Conservation (phyloP, 2,797 vertebrate species). For the Cyprinodon diabolis region DNA sequence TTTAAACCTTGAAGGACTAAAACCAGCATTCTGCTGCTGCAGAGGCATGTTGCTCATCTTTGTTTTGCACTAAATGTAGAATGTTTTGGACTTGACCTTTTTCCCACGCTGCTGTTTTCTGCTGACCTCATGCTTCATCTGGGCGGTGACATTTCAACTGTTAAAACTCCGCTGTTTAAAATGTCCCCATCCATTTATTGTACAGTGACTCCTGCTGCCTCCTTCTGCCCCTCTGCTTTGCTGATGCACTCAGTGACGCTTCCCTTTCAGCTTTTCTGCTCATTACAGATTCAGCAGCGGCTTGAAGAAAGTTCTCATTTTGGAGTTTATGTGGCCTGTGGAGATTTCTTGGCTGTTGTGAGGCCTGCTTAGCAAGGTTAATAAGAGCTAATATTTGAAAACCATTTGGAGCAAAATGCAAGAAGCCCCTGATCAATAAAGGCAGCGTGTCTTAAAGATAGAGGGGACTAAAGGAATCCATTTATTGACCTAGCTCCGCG, state of each 20-base stretch:
- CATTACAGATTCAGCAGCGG: constrained; percentile 28
- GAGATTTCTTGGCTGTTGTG: constrained; percentile 17
- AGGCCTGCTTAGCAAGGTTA: constrained; percentile 55
- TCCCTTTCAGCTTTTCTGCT: not conserved
- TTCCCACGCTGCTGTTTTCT: not conserved
- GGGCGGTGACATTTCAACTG: no score
- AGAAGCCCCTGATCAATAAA: constrained; percentile 57
- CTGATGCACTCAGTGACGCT: constrained; percentile 2
- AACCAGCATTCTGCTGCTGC: not conserved
- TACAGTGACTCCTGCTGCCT: not conserved
- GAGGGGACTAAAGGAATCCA: constrained; percentile 50
- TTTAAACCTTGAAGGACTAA: not conserved
- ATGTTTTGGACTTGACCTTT: not conserved
- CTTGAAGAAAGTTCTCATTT: constrained; percentile 13
- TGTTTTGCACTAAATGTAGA: not conserved
- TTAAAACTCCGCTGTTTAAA: no score
- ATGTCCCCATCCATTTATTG: not conserved
- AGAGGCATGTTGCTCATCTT: not conserved
- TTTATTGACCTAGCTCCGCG: constrained; percentile 50
- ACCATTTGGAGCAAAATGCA: constrained; percentile 36
- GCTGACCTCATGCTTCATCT: no score
- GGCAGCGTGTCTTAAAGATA: constrained; percentile 45
- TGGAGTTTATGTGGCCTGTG: constrained; percentile 17
- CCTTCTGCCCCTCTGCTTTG: not conserved
- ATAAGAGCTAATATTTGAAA: constrained; percentile 52